Conservation (phyloP, 2,113 vertebrate species). For the Thomomys bottae region DNA sequence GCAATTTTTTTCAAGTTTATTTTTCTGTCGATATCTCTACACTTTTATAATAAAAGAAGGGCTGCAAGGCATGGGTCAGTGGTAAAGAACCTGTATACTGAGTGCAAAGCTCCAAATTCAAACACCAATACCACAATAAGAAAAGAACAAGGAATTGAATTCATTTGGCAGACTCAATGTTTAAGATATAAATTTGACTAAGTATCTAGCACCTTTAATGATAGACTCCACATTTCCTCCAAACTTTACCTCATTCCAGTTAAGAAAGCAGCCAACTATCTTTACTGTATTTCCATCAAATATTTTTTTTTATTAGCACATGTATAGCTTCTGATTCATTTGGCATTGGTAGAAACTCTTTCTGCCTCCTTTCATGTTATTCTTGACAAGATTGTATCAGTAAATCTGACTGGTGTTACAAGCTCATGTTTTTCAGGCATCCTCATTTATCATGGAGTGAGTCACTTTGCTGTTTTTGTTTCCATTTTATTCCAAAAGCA, state of each 20-base stretch:
- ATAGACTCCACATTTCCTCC: neutral
- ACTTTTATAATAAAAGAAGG: no score
- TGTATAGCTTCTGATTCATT: conserved; percentile 78
- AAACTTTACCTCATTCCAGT: conserved; percentile 55
- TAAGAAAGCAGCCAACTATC: conserved; percentile 61
- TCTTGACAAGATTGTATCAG: conserved; percentile 70
- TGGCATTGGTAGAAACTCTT: conserved; percentile 76
- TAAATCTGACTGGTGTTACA: conserved; percentile 80
- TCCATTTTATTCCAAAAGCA: conserved; percentile 83
- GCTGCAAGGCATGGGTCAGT: no score
- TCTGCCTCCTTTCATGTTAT: conserved; percentile 80
- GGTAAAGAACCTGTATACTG: no score
- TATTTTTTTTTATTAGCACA: conserved; percentile 67
- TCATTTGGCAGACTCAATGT: neutral
- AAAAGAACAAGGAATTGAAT: neutral
- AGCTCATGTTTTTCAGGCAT: conserved; percentile 80
- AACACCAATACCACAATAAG: no score
- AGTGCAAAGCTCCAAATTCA: no score
- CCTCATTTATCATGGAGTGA: conserved; percentile 83
- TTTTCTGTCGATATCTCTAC: neutral
- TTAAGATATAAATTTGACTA: neutral
- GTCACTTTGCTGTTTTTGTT: conserved; percentile 84
- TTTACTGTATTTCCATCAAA: conserved; percentile 46
- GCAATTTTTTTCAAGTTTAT: neutral
- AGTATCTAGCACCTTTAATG: neutral